Conservation (phyloP, 2,888 invertebrate genomes). For the Synanthedon tipuliformis region DNA sequence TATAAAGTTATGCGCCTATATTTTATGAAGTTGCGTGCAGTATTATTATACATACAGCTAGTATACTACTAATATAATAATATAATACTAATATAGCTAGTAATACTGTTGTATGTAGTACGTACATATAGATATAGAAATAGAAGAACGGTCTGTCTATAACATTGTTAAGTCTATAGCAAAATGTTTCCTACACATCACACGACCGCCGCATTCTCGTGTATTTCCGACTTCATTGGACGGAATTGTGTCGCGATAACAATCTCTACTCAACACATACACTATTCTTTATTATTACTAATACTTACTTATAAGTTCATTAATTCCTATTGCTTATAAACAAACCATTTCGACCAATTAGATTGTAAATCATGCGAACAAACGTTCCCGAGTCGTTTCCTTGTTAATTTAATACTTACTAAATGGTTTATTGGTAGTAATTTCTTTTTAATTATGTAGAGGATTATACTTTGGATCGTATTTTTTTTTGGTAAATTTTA, state of each 20-base stretch:
- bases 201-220: conserved; percentile 14
- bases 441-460: no score
- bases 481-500: no score
- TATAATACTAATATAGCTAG: no score
- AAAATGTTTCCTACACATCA: conserved; percentile 2
- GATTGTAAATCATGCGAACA: conserved; percentile 20
- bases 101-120: no score
- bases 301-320: conserved; percentile 12
- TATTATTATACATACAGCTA: no score
- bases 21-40: no score
- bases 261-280: conserved; percentile 10
- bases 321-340: conserved; percentile 19
- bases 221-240: conserved; percentile 29
- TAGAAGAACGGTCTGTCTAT: no score
- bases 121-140: no score
- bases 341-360: conserved; percentile 17
- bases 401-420: conserved; percentile 8
- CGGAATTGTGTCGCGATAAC: conserved; percentile 33
- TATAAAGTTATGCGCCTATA: no score
- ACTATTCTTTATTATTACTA: conserved; percentile 16
- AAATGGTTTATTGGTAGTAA: conserved; percentile 1
- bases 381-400: conserved; percentile 6
- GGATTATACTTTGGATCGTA: no score
- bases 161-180: neutral
- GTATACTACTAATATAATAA: no score